Base-by-base conservation (phyloP, 2,113 vertebrate species). In the Archilochus colubris region DNA sequence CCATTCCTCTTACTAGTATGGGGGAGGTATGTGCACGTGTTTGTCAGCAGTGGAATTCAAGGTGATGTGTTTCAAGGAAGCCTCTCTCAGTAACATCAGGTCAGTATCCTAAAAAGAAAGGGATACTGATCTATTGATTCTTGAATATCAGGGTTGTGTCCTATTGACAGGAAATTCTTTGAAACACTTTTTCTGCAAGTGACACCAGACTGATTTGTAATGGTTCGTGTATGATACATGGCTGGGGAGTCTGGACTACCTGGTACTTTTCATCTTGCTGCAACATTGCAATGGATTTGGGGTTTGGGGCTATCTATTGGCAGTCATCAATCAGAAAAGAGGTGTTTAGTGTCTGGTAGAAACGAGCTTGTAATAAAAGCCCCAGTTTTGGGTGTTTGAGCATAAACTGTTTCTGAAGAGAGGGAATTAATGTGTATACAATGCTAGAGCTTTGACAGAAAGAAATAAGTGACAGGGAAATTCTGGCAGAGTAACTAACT, bases 21-120 rank as follows among this genome's bases (percentile, higher is more conserved):
- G 67, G 62, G 67, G 57, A 64, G 76, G 92, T 80, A 80, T 58
- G 23, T 58, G 83, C 38, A 33, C 67, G 25, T 91, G 95, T 97
- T 97, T 93, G 86, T 96, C 92, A 89, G 95, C 74, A 88, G 94
- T 91, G 86, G 91, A 92, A 80, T 82, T 94, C 14, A 50, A 91
- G 46, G 38, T 0, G 1, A 77, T 2, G 24, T 61, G 33, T 58
- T 91, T 79, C 72, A 90, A 63, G 40, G 73, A 84, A 76, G n/a
- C n/a, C 14, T 89, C 1, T 0, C 64, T 76, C 58, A 36, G 54
- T 20, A 50, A 27, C 31, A 38, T 33, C 10, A 10, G 84, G 13
- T 31, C 31, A 6, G 48, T 31, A 38, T 28, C 82, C 10, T 59
- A 58, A 80, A 55, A 90, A 73, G 46, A 38, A 66, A 38, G 24